Percentiles rank a stretch among this genome's conserved stretches.
These are phyloP conservation scores for Mystacornis crossleyi DNA, from an alignment of 2,113 vertebrate genomes.

Conservation along the genomic window DNA sequence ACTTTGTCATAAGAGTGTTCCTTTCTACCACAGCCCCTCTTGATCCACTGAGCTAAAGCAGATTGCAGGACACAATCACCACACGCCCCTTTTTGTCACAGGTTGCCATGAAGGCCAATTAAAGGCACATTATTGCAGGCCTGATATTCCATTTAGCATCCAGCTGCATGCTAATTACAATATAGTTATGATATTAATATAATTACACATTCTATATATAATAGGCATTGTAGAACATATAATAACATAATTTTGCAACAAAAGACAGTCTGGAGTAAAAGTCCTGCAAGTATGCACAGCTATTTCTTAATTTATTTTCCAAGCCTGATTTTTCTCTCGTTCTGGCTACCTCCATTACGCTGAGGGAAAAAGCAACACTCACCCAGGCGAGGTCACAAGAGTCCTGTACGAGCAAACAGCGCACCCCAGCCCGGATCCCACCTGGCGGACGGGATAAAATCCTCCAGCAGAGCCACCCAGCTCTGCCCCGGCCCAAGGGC, in stretches of 20 bases:
- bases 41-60: background rate
- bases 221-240: background rate
- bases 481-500: background rate
- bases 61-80: background rate
- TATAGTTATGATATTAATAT: slow-evolving; percentile 23
- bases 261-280: background rate
- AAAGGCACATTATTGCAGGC: background rate
- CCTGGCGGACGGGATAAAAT: background rate
- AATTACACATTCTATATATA: background rate
- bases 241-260: background rate
- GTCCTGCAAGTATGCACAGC: background rate
- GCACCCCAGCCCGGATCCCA: background rate
- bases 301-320: background rate
- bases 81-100: background rate
- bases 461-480: background rate
- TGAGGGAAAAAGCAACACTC: slow-evolving; percentile 50
- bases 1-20: background rate
- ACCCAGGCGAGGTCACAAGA: slow-evolving; percentile 39
- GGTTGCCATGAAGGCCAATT: background rate
- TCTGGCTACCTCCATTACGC: background rate
- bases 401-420: background rate
- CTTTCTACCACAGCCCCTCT: background rate
- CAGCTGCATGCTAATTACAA: background rate
- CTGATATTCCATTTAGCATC: background rate
- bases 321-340: background rate